Evolutionary conservation across 2,113 vertebrate genomes (phyloP).

Genomic region (Syngnathoides biaculeatus): DNA sequence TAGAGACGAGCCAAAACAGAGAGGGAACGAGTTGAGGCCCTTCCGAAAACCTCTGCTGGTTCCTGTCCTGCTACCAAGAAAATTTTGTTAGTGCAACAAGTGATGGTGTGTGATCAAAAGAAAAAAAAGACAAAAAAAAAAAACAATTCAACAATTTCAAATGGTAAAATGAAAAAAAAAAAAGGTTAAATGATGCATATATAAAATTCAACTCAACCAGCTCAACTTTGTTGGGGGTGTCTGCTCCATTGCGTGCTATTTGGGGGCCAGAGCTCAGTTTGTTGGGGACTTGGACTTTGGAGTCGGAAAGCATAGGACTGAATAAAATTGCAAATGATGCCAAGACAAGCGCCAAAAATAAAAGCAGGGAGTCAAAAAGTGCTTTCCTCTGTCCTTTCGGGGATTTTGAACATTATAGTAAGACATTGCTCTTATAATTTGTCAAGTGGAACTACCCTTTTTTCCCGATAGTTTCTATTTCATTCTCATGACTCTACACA

Average conservation of each 20-base stretch:
- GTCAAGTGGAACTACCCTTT: neutral
- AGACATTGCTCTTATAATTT: neutral
- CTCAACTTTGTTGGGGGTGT: too few relatives aligned
- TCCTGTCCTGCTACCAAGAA: constrained; percentile 31
- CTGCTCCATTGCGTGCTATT: neutral
- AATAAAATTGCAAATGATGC: neutral
- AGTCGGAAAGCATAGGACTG: too few relatives aligned
- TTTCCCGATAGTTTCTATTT: neutral
- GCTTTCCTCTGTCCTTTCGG: neutral
- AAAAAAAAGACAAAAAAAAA: too few relatives aligned
- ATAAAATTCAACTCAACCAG: too few relatives aligned
- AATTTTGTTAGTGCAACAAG: neutral
- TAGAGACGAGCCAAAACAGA: constrained; percentile 59
- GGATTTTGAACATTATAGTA: neutral
- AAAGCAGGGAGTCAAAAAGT: neutral
- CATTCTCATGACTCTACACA: neutral
- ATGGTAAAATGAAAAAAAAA: neutral
- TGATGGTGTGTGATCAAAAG: too few relatives aligned
- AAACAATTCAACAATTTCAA: too few relatives aligned
- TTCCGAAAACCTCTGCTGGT: neutral
- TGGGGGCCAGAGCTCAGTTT: too few relatives aligned
- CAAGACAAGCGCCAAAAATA: too few relatives aligned
- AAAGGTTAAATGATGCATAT: neutral
- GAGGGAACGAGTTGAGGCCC: constrained; percentile 15
- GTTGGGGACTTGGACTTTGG: too few relatives aligned